These are phyloP conservation scores for Mya arenaria DNA, from an alignment of 1,140 invertebrate species.

Conservation along the genomic window DNA sequence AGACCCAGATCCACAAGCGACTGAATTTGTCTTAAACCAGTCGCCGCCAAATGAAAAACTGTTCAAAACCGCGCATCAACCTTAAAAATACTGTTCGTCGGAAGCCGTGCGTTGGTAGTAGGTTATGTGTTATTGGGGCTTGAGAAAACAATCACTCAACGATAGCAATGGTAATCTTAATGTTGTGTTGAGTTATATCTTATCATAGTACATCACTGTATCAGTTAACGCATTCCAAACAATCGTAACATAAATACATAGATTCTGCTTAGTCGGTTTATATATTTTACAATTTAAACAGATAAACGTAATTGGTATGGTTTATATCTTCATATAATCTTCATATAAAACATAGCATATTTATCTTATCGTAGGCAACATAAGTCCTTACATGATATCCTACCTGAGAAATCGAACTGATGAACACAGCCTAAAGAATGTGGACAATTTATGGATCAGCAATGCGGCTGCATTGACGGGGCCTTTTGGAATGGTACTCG, in stretches of 20 bases:
- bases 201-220: background rate
- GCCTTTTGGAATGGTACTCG: conserved; percentile 76
- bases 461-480: conserved; percentile 69
- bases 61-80: too few relatives aligned
- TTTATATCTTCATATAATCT: background rate
- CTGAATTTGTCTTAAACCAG: too few relatives aligned
- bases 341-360: background rate
- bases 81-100: too few relatives aligned
- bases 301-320: background rate
- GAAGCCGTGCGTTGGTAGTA: too few relatives aligned
- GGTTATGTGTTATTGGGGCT: too few relatives aligned
- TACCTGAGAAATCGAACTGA: conserved; percentile 74
- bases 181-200: too few relatives aligned
- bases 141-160: too few relatives aligned
- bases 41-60: too few relatives aligned
- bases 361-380: conserved; percentile 73
- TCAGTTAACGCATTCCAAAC: background rate
- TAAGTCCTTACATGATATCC: conserved; percentile 81
- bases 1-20: too few relatives aligned
- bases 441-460: conserved; percentile 73
- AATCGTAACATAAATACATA: background rate
- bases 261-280: background rate
- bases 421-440: conserved; percentile 67
- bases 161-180: too few relatives aligned
- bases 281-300: background rate